Evolutionary conservation across 2,888 invertebrate genomes (phyloP), one percentile per base, ranked within the genome.

Genomic region (Bellardia pandia): DNA sequence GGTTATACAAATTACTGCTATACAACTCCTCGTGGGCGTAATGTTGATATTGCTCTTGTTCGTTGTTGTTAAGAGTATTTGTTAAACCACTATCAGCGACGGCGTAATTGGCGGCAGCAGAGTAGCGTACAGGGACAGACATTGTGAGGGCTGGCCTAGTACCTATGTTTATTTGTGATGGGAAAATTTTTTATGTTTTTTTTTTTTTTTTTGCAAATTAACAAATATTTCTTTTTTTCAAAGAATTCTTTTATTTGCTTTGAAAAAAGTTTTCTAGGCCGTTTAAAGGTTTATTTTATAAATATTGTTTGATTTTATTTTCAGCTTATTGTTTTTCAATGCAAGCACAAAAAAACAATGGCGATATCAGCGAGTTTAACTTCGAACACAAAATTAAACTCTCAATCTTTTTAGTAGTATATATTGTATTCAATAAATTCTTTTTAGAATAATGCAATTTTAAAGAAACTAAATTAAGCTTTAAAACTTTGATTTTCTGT

Each of bases 61-160:
- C 91, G 79, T 85, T 85, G 85, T 84, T 85, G 68, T 71, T 85
- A 91, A 92, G 92, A 92, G 92, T 90, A 91, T 91, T 90, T 90
- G 92, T 91, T 92, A 93, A 92, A 92, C 92, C 93, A 93, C 91
- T 92, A 90, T 92, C 92, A 89, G 92, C 92, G 93, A 91, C 93
- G 92, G 91, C 93, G 91, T 91, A 91, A 91, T 93, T 93, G 91
- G 92, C 92, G 91, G 93, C 93, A 93, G 93, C 93, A 93, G 93
- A 93, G 93, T 93, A 93, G 93, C 93, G 93, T 93, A 93, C 93
- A 93, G 93, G 93, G 93, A 93, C 93, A 93, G 94, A 94, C 94
- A 94, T 94, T 93, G 92, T 93, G 93, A 93, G 93, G 94, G 93
- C 94, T 94, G 93, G 94, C 94, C 94, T 94, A 94, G 94, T 93